phyloP scores from a whole-genome alignment of 1,140 invertebrate species.

The Drosophila tristis region DNA sequence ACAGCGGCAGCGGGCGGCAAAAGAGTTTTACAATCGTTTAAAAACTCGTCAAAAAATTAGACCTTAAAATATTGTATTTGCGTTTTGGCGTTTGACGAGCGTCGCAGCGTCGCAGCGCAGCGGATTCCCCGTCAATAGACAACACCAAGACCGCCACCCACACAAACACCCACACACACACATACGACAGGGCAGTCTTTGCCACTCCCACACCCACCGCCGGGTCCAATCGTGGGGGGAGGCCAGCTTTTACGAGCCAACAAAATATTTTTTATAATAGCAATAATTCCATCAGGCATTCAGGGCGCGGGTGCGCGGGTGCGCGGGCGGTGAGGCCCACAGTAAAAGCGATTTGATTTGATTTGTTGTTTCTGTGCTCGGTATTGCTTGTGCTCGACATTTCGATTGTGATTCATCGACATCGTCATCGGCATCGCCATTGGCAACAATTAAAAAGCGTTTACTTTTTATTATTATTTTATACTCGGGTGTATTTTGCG shows the following conservation, averaged over 20 bases:
- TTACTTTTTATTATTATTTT: constrained; percentile 63
- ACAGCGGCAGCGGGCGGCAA: constrained; percentile 55
- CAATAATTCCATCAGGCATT: constrained; percentile 75
- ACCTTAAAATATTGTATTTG: constrained; percentile 82
- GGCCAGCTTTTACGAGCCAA: constrained; percentile 75
- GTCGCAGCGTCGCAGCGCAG: background rate
- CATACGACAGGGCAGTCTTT: constrained; percentile 10
- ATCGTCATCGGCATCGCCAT: constrained; percentile 34
- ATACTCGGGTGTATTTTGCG: constrained; percentile 11
- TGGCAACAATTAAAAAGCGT: constrained; percentile 69
- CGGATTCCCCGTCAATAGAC: constrained; percentile 35
- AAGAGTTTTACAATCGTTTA: constrained; percentile 84
- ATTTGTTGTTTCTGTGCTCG: constrained; percentile 56
- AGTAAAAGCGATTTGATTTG: constrained; percentile 38
- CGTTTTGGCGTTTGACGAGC: constrained; percentile 44
- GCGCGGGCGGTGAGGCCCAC: constrained; percentile 24
- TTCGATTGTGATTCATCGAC: constrained; percentile 63
- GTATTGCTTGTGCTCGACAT: constrained; percentile 49
- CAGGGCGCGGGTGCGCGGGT: too few relatives aligned
- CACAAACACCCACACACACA: constrained; percentile 7
- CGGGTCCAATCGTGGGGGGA: constrained; percentile 5
- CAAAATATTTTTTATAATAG: constrained; percentile 82
- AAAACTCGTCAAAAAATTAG: constrained; percentile 84
- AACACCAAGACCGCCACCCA: constrained; percentile 28
- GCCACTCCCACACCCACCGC: constrained; percentile 23